Base-by-base conservation (phyloP, 1,140 invertebrate genomes). In the Ceratina australensis region DNA sequence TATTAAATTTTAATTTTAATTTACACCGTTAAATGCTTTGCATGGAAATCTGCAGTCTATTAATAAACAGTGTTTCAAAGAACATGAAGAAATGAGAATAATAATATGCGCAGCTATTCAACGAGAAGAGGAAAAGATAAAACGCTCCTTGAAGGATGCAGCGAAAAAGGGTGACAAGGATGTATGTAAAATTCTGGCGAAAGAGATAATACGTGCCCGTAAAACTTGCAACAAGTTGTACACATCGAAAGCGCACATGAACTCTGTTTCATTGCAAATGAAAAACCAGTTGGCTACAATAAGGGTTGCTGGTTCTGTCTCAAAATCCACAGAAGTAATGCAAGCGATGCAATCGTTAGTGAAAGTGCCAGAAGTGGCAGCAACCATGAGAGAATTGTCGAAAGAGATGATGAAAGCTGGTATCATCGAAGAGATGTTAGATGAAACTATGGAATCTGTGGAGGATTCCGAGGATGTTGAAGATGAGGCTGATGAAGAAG, bases 401-500 rank as follows among this genome's bases (percentile, higher is more conserved):
- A 98, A 98, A 92, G 98, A 99, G 94, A 99, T 99, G 98, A 99
- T 98, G 97, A 98, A 96, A 91, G 98, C 98, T 8, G 98, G 98
- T n/a, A 99, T 85, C 24, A 85, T 85, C 0, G 83, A 85, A 47
- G 83, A 85, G 42, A 99, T 99, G 98, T 93, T 99, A 56, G 98
- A 99, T 84, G 99, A 99, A 91, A 98, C 98, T 42, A 96, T 99
- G 95, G 98, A 98, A 80, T 93, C 94, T 7, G 93, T 99, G 59
- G 97, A 97, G 87, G 97, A 98, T 91, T 95, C 96, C 12, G 97
- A 98, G 83, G 97, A 98, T 88, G 94, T 98, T 92, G 97, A 98
- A 88, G 97, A 99, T 88, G 97, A 96, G 85, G 98, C 98, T 3
- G 96, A 98, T 88, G 95, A 95, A 87, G 98, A 99, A 94, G 95